A percentile compares a stretch with the other conserved stretches of the same genome.
Evolutionary conservation across 2,888 invertebrate genomes (phyloP).

Genomic region (Volucella bombylans): DNA sequence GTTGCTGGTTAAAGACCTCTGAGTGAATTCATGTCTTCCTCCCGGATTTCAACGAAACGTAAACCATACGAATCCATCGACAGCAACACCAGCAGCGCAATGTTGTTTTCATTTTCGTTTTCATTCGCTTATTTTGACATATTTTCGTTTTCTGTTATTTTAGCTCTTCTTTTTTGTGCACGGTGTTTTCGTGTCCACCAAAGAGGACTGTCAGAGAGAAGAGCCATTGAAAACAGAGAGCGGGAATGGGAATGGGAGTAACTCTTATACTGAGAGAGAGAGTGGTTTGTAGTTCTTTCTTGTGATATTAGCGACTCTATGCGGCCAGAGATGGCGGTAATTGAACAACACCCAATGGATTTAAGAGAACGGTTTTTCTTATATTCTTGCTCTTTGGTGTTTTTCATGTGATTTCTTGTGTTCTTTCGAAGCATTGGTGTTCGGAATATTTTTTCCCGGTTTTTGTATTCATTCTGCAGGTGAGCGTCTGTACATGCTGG

Average conservation of each 20-base stretch:
- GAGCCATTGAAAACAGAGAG: constrained; percentile 56
- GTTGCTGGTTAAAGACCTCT: too few species aligned
- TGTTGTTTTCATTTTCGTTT: constrained; percentile 58
- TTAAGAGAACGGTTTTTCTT: constrained; percentile 49
- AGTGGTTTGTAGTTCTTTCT: constrained; percentile 6
- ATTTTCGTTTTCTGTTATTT: constrained; percentile 14
- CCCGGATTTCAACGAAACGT: not conserved
- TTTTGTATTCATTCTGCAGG: constrained; percentile 20
- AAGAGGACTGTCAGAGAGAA: constrained; percentile 1
- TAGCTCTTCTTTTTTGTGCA: constrained; percentile 6
- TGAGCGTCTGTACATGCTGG: not conserved
- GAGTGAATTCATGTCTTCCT: not conserved
- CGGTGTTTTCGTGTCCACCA: constrained; percentile 9
- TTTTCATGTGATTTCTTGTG: not conserved
- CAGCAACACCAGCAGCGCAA: not conserved
- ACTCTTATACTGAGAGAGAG: constrained; percentile 61
- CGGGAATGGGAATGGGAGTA: not conserved
- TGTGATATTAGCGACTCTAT: constrained; percentile 9
- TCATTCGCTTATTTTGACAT: constrained; percentile 34
- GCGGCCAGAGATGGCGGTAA: constrained; percentile 17
- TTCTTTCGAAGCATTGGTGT: not conserved
- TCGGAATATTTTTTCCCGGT: not conserved
- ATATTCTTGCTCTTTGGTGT: constrained; percentile 4
- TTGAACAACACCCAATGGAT: constrained; percentile 63
- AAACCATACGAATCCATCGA: not conserved